phyloP scores from a whole-genome alignment of 2,797 vertebrate species.

The Gymnodraco acuticeps region DNA sequence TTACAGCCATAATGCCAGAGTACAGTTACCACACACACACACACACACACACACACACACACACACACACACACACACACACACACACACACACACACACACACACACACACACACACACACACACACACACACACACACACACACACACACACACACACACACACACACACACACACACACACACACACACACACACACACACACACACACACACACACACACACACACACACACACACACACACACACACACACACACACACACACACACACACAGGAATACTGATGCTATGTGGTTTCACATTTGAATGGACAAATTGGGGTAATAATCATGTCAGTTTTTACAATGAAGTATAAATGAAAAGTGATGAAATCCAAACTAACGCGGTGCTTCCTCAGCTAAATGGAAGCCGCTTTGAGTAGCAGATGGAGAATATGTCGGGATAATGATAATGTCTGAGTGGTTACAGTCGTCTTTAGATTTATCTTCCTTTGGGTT shows the following conservation, averaged over 20 bases:
- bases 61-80: slow-evolving; percentile 32
- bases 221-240: not conserved
- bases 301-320: not conserved
- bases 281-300: slow-evolving; percentile 22
- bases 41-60: slow-evolving; percentile 16
- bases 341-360: not conserved
- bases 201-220: not conserved
- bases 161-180: not conserved
- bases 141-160: not conserved
- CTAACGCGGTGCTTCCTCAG: not conserved
- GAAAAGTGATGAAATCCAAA: not conserved
- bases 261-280: not conserved
- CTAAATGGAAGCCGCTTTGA: not conserved
- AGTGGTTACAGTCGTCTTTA: not conserved
- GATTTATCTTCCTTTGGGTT: slow-evolving; percentile 1
- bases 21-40: slow-evolving; percentile 23
- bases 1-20: slow-evolving; percentile 69
- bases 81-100: slow-evolving; percentile 8
- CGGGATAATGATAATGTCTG: not conserved
- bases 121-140: too few species aligned
- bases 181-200: too few species aligned
- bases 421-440: slow-evolving; percentile 22
- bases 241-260: not conserved
- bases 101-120: slow-evolving; percentile 7
- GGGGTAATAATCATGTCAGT: not conserved